Base-by-base conservation (phyloP, 2,797 vertebrate species). In the Sebastes variabilis region DNA sequence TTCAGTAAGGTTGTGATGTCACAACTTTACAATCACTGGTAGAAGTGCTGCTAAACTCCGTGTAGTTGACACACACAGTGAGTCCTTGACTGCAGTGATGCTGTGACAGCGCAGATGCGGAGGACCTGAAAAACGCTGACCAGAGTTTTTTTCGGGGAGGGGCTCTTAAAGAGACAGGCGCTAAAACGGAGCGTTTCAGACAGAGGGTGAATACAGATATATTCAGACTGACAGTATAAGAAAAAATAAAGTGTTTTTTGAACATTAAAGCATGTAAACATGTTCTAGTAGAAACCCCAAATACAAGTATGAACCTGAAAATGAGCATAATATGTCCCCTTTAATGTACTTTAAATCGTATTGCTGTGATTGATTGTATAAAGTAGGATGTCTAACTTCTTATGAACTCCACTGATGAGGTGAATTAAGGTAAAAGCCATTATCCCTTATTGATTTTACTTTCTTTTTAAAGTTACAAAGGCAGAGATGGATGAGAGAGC, bases 401-500 rank as follows among this genome's bases (percentile, higher is more conserved):
- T 5, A n/a, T 72, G 46, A 62, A 61, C 18, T 66, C 27, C 61
- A 82, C 24, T 64, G 74, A 84, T 80, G 73, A 80, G 75, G 74
- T 86, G 69, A 87, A 61, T 56, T 75, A 68, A 83, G 72, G 77
- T 89, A 80, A 87, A 85, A 89, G 64, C 27, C 67, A 88, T 87
- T 82, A 81, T 77, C 81, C 61, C 59, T 61, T 77, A 84, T 87
- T 76, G 83, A 89, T 91, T 91, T 75, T 58, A 4, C 59, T 13
- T 49, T 55, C n/a, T 42, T 30, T 36, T 66, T 2, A 36, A 62
- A 78, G 66, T 83, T 81, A 75, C 73, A 75, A 79, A 81, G 75
- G 56, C 73, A 70, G 59, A 79, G 61, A 77, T 9, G 36, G 55
- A 69, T 29, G 66, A 75, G 42, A 73, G 49, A 29, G 29, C 64